Base-by-base conservation (phyloP, 2,113 vertebrate species). In the Plectropomus leopardus region DNA sequence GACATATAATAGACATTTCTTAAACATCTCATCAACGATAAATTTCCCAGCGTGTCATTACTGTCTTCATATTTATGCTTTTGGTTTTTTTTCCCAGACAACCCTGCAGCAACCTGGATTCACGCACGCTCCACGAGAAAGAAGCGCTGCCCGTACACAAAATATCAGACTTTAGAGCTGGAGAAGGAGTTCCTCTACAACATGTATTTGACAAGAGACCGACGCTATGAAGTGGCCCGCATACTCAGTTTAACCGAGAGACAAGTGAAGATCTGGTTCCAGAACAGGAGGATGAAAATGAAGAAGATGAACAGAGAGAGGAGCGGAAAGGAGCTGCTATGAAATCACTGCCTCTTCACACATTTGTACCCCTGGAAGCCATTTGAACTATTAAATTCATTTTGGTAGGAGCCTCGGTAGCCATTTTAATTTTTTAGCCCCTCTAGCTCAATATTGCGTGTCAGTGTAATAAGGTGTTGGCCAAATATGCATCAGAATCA, bases 241-340 rank as follows among this genome's bases (percentile, higher is more conserved):
- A 98, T 99, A 92, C 95, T 99, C 87, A 98, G 96, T 93, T 96
- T 99, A 88, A 99, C 98, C 68, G 98, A 99, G 90, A 97, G 98
- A 93, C 98, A 99, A 94, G 98, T 99, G 90, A 99, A 99, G 96
- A 99, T 99, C 88, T 99, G 98, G 98, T 99, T 99, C 93, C 98
- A 99, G 91, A 99, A 99, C 94, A 96, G 98, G 87, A 97, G 98
- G 92, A 99, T 99, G 98, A 99, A 99, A 96, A 99, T 99, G 98
- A 99, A 99, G 96, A 99, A 99, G 95, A 96, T 98, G 96, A 99
- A 97, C 95, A 96, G 98, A 90, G 98, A 98, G 90, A 96, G 96
- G 84, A 94, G 95, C 84, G 94, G 93, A 79, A 98, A 97, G 92
- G 97, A 97, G 60, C 95, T 95, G 80, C 96, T 95, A 90, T 88